These are phyloP conservation scores for Hephaestus fuliginosus DNA, from an alignment of 2,797 vertebrate species.

Conservation along the genomic window DNA sequence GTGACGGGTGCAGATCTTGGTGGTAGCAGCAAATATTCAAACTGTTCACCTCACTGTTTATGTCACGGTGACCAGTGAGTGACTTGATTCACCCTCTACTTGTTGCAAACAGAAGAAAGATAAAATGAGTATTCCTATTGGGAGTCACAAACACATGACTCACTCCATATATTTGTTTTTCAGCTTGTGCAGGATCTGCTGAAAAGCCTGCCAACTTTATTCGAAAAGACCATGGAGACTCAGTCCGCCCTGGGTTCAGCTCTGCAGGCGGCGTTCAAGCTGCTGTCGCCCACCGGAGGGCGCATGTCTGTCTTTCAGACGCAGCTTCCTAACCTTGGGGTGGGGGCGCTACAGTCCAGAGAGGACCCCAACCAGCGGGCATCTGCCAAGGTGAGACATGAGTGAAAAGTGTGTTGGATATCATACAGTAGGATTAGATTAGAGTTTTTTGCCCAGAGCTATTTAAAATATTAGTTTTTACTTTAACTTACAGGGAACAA, in stretches of 20 bases:
- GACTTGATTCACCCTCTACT: neutral
- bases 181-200: constrained; percentile 96
- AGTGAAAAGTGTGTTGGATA: neutral
- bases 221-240: constrained; percentile 95
- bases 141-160: neutral
- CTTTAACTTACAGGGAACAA: neutral
- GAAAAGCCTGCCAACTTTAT: constrained; percentile 93
- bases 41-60: too few species aligned
- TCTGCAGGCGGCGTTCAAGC: constrained; percentile 94
- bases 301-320: constrained; percentile 96
- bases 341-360: constrained; percentile 92
- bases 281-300: constrained; percentile 95
- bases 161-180: constrained; percentile 35
- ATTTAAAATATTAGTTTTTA: neutral
- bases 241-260: constrained; percentile 95
- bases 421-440: neutral
- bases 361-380: constrained; percentile 95
- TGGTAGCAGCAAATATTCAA: too few species aligned
- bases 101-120: neutral
- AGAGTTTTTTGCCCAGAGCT: neutral
- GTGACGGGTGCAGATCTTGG: too few species aligned
- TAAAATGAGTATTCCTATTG: neutral
- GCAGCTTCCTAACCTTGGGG: constrained; percentile 93
- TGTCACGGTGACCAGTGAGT: neutral
- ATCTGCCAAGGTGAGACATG: constrained; percentile 89